Conservation (phyloP, 2,797 vertebrate species). For the Australoheros facetus region DNA sequence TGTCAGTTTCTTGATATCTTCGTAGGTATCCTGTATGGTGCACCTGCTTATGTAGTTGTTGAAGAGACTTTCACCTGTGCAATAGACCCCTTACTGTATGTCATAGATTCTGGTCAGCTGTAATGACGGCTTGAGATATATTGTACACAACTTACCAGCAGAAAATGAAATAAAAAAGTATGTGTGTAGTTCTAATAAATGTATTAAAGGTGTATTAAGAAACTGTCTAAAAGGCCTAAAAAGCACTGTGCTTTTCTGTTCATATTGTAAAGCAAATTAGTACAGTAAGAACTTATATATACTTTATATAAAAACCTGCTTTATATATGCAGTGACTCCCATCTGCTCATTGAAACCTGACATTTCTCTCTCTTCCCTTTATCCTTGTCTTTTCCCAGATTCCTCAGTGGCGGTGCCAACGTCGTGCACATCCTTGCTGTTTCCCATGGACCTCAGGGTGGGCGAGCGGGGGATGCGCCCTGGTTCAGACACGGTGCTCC, state of each 20-base stretch:
- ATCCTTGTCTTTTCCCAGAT: slow-evolving; percentile 55
- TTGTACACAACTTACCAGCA: no score
- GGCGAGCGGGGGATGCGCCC: slow-evolving; percentile 90
- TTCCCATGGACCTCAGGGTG: slow-evolving; percentile 94
- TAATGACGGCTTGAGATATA: no score
- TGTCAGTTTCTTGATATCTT: background rate
- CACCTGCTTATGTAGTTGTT: background rate
- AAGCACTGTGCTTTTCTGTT: background rate
- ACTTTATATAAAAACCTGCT: background rate
- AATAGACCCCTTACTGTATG: no score
- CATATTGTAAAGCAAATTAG: background rate
- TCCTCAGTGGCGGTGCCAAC: slow-evolving; percentile 43
- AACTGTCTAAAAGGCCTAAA: background rate
- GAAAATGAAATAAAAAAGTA: no score
- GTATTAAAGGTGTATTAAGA: no score
- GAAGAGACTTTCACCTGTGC: background rate
- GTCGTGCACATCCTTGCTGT: slow-evolving; percentile 65
- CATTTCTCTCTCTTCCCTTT: background rate
- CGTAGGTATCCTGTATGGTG: background rate
- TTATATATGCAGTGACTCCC: background rate
- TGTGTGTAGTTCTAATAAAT: no score
- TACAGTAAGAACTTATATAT: no score
- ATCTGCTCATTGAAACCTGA: background rate
- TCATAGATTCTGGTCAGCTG: no score
- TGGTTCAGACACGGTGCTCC: slow-evolving; percentile 86